Percentiles rank a stretch among this genome's conserved stretches.
Evolutionary conservation across 2,113 vertebrate species (phyloP).

Genomic region (Neogale vison): DNA sequence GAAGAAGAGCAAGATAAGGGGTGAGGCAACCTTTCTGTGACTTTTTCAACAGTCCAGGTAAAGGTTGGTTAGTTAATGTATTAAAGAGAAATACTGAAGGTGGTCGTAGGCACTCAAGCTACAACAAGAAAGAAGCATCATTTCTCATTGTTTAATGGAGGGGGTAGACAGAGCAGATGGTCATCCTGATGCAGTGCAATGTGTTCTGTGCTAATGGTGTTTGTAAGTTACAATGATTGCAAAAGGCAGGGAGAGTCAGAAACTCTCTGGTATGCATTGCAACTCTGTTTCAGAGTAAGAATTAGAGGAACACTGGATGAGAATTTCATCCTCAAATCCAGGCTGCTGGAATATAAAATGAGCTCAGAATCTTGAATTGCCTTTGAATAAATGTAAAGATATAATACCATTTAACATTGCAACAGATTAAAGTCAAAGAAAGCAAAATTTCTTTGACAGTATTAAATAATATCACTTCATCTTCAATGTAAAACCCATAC

Average conservation of each 20-base stretch:
- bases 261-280: neutral
- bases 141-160: neutral
- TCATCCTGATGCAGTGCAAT: neutral
- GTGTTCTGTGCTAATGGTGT: slow-evolving; percentile 18
- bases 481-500: neutral
- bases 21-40: neutral
- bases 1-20: neutral
- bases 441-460: neutral
- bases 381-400: neutral
- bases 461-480: neutral
- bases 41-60: neutral
- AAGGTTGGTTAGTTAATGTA: neutral
- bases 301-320: neutral
- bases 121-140: neutral
- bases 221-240: neutral
- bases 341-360: neutral
- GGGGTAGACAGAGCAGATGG: slow-evolving; percentile 34
- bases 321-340: neutral
- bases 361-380: neutral
- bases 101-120: neutral
- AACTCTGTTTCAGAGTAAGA: neutral
- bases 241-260: neutral
- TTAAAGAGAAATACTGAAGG: neutral
- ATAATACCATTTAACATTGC: neutral
- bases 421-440: neutral